phyloP scores from a whole-genome alignment of 2,797 vertebrate species.

The Melanogrammus aeglefinus region DNA sequence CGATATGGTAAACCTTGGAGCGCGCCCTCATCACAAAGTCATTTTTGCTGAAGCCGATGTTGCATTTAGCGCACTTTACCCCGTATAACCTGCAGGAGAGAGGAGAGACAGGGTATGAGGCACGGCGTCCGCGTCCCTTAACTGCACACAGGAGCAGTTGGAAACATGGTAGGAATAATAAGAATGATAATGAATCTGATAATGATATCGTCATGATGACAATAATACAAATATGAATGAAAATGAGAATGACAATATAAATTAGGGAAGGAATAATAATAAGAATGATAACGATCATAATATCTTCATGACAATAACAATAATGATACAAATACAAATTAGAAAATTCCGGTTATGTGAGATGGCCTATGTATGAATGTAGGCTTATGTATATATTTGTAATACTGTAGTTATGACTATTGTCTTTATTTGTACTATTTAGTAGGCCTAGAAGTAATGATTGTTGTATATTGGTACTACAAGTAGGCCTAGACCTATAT shows the following conservation, averaged over 20 bases:
- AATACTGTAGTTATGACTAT: not conserved
- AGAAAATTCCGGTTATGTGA: not conserved
- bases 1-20: conserved; percentile 96
- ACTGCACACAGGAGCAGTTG: not conserved
- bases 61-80: conserved; percentile 97
- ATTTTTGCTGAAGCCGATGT: conserved; percentile 97
- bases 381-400: not conserved
- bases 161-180: conserved; percentile 1
- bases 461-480: not conserved
- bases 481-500: no score
- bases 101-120: not conserved
- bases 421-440: not conserved
- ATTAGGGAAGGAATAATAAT: not conserved
- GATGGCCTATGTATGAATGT: not conserved
- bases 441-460: not conserved
- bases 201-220: not conserved
- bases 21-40: conserved; percentile 97
- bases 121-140: not conserved
- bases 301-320: not conserved
- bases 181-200: not conserved
- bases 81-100: conserved; percentile 84
- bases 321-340: conserved; percentile 7
- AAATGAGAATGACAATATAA: not conserved
- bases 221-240: not conserved
- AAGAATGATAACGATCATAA: not conserved